Conservation (phyloP, 2,888 invertebrate genomes). For the Sesia bembeciformis region DNA sequence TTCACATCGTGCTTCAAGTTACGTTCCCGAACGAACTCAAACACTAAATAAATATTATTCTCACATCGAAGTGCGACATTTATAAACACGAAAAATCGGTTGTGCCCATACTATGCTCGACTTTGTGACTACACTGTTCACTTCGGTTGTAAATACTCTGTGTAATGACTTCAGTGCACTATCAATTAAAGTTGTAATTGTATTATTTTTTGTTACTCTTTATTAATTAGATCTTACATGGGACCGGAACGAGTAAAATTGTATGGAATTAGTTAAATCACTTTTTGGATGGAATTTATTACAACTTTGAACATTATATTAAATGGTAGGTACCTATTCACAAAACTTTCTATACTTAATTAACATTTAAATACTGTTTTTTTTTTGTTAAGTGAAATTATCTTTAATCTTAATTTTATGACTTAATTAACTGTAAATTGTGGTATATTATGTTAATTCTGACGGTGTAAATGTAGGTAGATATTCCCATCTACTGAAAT, state of each 20-base stretch:
- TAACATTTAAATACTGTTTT: not conserved
- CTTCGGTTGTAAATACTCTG: conserved; percentile 13
- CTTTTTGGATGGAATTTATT: conserved; percentile 44
- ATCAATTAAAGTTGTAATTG: conserved; percentile 57
- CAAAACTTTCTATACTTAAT: conserved; percentile 1
- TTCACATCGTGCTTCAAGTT: conserved; percentile 1
- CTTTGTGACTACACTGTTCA: not conserved
- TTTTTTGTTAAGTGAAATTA: not conserved
- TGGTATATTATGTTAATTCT: too few relatives aligned
- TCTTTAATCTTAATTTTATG: too few relatives aligned
- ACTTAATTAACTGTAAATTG: too few relatives aligned
- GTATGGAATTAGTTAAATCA: conserved; percentile 48
- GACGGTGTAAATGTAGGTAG: too few relatives aligned
- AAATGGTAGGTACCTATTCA: conserved; percentile 46
- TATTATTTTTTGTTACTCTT: conserved; percentile 58
- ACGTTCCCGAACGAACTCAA: conserved; percentile 42
- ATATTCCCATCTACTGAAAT: too few relatives aligned
- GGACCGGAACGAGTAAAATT: conserved; percentile 56
- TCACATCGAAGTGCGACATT: conserved; percentile 20
- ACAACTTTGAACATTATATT: conserved; percentile 25
- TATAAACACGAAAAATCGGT: conserved; percentile 11
- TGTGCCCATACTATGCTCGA: not conserved
- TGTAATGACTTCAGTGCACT: conserved; percentile 46
- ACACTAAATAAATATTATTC: conserved; percentile 30
- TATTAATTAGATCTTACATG: conserved; percentile 62